Base-by-base conservation (phyloP, 2,113 vertebrate species). In the Melozone crissalis region DNA sequence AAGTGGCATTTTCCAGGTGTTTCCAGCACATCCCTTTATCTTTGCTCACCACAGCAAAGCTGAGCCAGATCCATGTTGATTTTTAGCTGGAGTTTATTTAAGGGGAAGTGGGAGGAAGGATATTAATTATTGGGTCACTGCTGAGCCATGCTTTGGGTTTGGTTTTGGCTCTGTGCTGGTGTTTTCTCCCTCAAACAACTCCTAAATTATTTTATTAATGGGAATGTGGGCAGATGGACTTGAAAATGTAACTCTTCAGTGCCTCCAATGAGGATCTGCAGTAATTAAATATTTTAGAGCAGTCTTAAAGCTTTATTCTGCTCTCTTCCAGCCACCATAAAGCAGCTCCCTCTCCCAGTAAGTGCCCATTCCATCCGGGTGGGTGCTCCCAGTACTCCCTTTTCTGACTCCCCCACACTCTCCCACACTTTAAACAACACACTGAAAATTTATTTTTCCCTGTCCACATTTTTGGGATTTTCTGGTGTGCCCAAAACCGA, bases 151-250 rank as follows among this genome's bases (percentile, higher is more conserved):
- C 84, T 39, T 87, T 51, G 44, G 35, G 52, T 3, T 68, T 2
- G 31, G 79, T 47, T 67, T 61, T 78, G 71, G 73, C 80, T 91
- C 86, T 33, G 57, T 0, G 1, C 54, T 66, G 75, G 63, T 0
- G 1, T 81, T 93, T 65, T 37, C 37, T n/a, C 43, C 84, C 87
- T 85, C 66, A 54, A 43, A 84, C n/a, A 59, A n/a, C 51, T 86
- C 77, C 11, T 33, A 73, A 87, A 79, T 79, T 83, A 52, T 90
- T 95, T 96, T 88, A 91, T 95, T 95, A 90, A 94, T 72, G 93
- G 90, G 63, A 74, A 89, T 67, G 59, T 93, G 82, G 78, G 90
- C 95, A 95, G 93, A 74, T 47, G 82, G 89, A 51, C 84, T 83
- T 13, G 51, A 58, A 74, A 88, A 71, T 1, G 39, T n/a, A 77